A percentile compares a stretch with the other conserved stretches of the same genome.
phyloP scores from a whole-genome alignment of 2,888 invertebrate species.

The Erebia aethiops region DNA sequence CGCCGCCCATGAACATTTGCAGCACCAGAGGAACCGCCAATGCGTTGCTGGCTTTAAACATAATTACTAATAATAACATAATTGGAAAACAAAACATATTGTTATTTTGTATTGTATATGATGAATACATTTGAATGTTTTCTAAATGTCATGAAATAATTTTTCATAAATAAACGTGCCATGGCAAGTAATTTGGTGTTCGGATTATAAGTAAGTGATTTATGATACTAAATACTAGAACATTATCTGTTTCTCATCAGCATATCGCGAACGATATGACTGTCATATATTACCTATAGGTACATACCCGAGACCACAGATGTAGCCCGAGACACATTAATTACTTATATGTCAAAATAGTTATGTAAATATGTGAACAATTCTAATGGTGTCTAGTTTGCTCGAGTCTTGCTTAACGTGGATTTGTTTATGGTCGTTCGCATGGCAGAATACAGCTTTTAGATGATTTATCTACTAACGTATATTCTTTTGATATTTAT shows the following conservation, averaged over 20 bases:
- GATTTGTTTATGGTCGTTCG: neutral
- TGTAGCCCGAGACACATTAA: slow-evolving; percentile 17
- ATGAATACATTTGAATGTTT: too few species aligned
- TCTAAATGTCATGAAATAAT: too few species aligned
- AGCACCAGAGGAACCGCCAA: too few species aligned
- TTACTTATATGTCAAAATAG: slow-evolving; percentile 34
- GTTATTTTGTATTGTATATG: too few species aligned
- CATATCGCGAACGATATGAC: slow-evolving; percentile 6
- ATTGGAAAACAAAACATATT: too few species aligned
- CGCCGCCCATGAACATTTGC: too few species aligned
- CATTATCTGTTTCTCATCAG: neutral
- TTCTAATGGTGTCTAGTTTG: slow-evolving; percentile 23
- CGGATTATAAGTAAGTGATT: too few species aligned
- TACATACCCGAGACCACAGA: neutral
- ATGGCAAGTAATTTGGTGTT: too few species aligned
- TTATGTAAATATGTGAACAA: slow-evolving; percentile 39
- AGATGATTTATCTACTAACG: neutral
- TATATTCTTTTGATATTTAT: neutral
- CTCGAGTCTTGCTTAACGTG: slow-evolving; percentile 27
- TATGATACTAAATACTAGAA: too few species aligned
- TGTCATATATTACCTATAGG: slow-evolving; percentile 26
- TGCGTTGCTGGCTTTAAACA: too few species aligned
- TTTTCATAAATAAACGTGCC: too few species aligned
- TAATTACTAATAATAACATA: too few species aligned
- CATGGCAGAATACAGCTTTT: neutral